Conservation (phyloP, 2,888 invertebrate species). For the Pollenia griseotomentosa region DNA sequence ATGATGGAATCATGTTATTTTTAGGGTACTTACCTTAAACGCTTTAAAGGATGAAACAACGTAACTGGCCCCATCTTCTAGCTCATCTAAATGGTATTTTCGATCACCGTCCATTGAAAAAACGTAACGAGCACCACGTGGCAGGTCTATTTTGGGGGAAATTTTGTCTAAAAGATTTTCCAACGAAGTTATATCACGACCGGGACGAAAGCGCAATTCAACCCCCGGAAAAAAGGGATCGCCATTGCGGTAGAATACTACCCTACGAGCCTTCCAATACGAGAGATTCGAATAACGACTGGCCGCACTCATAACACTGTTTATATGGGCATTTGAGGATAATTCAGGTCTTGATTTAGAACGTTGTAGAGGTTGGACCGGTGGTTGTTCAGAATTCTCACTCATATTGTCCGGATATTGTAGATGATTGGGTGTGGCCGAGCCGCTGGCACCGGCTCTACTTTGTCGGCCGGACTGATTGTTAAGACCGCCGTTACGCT, state of each 20-base stretch:
- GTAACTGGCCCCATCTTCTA: conserved; percentile 96
- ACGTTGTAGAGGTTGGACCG: conserved; percentile 82
- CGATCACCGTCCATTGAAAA: conserved; percentile 96
- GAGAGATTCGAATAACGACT: conserved; percentile 91
- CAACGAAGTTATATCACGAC: conserved; percentile 93
- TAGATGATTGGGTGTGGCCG: conserved; percentile 75
- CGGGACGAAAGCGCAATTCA: conserved; percentile 94
- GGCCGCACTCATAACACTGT: conserved; percentile 85
- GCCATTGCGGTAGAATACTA: conserved; percentile 96
- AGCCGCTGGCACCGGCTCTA: conserved; percentile 71
- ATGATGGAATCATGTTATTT: not conserved
- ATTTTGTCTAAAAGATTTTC: conserved; percentile 94
- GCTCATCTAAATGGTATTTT: conserved; percentile 92
- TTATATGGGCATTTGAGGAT: conserved; percentile 77
- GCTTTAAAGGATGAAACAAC: conserved; percentile 96
- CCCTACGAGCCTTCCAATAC: conserved; percentile 93
- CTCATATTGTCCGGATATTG: conserved; percentile 86
- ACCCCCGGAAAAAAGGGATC: conserved; percentile 96
- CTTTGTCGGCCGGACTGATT: conserved; percentile 68
- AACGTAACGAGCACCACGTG: conserved; percentile 94
- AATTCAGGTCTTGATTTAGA: conserved; percentile 84
- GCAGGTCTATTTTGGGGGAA: conserved; percentile 93
- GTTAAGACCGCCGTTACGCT: conserved; percentile 79
- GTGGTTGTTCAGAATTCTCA: conserved; percentile 85
- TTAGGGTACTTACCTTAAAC: conserved; percentile 89